A percentile compares a stretch with the other conserved stretches of the same genome.
These are phyloP conservation scores for Corynorhinus townsendii DNA, from an alignment of 2,113 vertebrate genomes.

Conservation along the genomic window DNA sequence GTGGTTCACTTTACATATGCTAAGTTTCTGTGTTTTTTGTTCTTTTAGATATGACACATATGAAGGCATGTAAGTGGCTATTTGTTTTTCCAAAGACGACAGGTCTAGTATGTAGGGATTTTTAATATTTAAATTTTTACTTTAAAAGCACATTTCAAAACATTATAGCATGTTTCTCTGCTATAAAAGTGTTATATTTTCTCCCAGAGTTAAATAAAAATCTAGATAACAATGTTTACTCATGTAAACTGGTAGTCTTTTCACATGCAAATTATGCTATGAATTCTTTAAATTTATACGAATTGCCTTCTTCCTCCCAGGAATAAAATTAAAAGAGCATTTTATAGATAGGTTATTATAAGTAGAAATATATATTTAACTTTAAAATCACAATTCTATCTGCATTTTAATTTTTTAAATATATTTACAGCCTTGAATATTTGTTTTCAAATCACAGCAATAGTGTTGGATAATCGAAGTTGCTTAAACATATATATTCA, in stretches of 20 bases:
- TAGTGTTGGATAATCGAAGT: background rate
- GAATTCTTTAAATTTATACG: background rate
- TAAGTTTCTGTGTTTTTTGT: slow-evolving; percentile 88
- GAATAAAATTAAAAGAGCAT: background rate
- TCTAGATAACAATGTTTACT: background rate
- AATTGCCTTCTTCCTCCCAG: background rate
- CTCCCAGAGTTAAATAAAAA: background rate
- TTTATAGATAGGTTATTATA: background rate
- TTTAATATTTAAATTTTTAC: slow-evolving; percentile 72
- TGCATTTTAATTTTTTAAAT: background rate
- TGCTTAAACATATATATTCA: background rate
- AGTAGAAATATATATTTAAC: background rate
- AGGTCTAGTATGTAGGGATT: slow-evolving; percentile 58
- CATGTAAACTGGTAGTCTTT: background rate
- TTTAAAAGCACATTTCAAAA: slow-evolving; percentile 48
- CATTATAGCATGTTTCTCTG: background rate
- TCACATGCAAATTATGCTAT: background rate
- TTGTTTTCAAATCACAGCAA: background rate
- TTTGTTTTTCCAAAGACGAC: slow-evolving; percentile 77
- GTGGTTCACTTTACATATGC: slow-evolving; percentile 88
- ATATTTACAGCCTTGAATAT: background rate
- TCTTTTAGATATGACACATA: slow-evolving; percentile 94
- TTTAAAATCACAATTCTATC: background rate
- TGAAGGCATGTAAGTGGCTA: slow-evolving; percentile 96
- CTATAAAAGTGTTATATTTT: background rate